These are phyloP conservation scores for Drosophila rhopaloa DNA, from an alignment of 1,140 invertebrate genomes.

Conservation along the genomic window DNA sequence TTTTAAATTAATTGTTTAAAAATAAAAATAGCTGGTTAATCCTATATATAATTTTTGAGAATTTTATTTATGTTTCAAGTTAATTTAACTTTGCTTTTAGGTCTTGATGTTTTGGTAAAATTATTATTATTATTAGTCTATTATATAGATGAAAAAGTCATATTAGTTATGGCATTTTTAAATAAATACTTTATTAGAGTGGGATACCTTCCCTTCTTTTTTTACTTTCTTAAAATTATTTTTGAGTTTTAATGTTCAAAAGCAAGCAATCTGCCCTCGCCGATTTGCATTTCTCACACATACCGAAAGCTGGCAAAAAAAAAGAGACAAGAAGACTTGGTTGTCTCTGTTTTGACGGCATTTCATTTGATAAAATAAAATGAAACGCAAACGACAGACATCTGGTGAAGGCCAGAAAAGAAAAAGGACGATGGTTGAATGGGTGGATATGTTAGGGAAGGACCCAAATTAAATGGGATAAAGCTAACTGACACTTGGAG, in stretches of 20 bases:
- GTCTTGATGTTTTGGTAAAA: too few relatives aligned
- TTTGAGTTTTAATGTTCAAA: background rate
- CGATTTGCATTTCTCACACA: slow-evolving; percentile 49
- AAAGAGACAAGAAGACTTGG: slow-evolving; percentile 9
- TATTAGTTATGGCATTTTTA: too few relatives aligned
- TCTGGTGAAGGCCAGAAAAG: slow-evolving; percentile 28
- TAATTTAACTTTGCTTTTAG: too few relatives aligned
- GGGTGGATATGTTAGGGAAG: slow-evolving; percentile 4
- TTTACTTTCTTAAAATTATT: background rate
- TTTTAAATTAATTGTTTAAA: too few relatives aligned
- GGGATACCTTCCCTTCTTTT: too few relatives aligned
- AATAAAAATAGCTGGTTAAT: too few relatives aligned
- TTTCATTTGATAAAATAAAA: slow-evolving; percentile 78
- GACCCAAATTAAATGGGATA: slow-evolving; percentile 1
- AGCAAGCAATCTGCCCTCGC: slow-evolving; percentile 36
- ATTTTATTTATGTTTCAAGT: too few relatives aligned
- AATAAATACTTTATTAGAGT: too few relatives aligned
- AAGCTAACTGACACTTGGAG: background rate
- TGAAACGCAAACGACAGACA: slow-evolving; percentile 72
- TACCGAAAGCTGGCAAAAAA: slow-evolving; percentile 12
- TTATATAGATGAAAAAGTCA: too few relatives aligned
- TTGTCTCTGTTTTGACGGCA: slow-evolving; percentile 69
- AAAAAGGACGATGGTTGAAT: background rate
- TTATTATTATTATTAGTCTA: too few relatives aligned
- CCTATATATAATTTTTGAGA: too few relatives aligned